phyloP scores from a whole-genome alignment of 2,113 vertebrate genomes.

The Dromas ardeola region DNA sequence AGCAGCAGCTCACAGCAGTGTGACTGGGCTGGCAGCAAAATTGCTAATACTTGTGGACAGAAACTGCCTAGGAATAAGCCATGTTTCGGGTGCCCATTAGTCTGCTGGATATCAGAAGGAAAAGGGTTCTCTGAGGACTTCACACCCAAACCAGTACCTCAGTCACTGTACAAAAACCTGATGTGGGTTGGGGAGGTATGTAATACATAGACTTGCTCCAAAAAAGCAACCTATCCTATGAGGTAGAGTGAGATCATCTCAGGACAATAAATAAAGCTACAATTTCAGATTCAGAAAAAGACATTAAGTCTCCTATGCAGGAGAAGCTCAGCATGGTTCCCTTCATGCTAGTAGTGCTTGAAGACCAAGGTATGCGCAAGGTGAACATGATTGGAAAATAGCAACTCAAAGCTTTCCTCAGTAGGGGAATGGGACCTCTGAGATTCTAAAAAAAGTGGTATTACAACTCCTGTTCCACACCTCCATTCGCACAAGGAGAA shows the following conservation, averaged over 20 bases:
- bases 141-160: neutral
- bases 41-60: neutral
- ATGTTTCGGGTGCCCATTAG: neutral
- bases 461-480: neutral
- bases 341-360: neutral
- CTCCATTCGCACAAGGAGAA: neutral
- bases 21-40: neutral
- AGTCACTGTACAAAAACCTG: neutral
- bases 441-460: neutral
- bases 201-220: neutral
- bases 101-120: neutral
- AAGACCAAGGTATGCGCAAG: conserved; percentile 48
- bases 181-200: neutral
- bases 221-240: neutral
- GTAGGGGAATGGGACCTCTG: neutral
- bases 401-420: conserved; percentile 47
- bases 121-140: neutral
- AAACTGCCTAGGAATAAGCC: neutral
- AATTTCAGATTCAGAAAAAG: neutral
- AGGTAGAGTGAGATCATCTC: conserved; percentile 12
- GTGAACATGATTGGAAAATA: conserved; percentile 31
- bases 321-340: neutral
- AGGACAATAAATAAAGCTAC: neutral
- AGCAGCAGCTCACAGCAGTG: neutral
- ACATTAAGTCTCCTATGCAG: neutral